Base-by-base conservation (phyloP, 2,888 invertebrate genomes). In the Noctua janthe region DNA sequence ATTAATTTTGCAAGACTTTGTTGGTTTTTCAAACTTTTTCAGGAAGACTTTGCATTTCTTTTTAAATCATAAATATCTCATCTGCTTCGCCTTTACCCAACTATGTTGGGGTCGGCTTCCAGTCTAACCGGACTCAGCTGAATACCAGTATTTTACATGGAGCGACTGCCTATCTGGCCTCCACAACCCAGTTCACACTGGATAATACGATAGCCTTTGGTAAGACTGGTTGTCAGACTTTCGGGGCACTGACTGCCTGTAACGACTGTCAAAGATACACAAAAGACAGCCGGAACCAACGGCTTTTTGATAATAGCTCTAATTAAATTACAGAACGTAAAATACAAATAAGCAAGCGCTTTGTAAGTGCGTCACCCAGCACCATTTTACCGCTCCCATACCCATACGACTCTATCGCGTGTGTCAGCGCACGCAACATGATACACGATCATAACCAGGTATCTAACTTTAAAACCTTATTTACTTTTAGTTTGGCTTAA, bases 401-500 rank as follows among this genome's bases (percentile, higher is more conserved):
- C 71, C 20, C 62, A 78, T 80, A 85, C 79, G 81, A 76, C 78
- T 84, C 79, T 80, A 85, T 89, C 83, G 89, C 90, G 90, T 89
- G 90, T 77, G 69, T 23, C 3, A 47, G 29, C 62, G 49, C 88
- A 89, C 89, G 89, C 89, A 83, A 87, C 75, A 76, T 82, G 83
- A 88, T 82, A 81, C 83, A 79, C 83, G 80, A 80, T 76, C 77
- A 84, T 89, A 89, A 89, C 88, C 71, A 72, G 74, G 71, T 71
- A 77, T 76, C 71, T 80, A 85, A 82, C 64, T 86, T 86, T 78
- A 81, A 88, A 87, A 76, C 59, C 77, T 81, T 89, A 81, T 88
- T 89, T 88, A 78, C 77, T 82, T 88, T 81, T 56, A 78, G 80
- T 82, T 88, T 59, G 47, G 11, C 35, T 74, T 88, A 73, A 82